These are phyloP conservation scores for Mimumesa dahlbomi DNA, from an alignment of 2,888 invertebrate species.

Conservation along the genomic window DNA sequence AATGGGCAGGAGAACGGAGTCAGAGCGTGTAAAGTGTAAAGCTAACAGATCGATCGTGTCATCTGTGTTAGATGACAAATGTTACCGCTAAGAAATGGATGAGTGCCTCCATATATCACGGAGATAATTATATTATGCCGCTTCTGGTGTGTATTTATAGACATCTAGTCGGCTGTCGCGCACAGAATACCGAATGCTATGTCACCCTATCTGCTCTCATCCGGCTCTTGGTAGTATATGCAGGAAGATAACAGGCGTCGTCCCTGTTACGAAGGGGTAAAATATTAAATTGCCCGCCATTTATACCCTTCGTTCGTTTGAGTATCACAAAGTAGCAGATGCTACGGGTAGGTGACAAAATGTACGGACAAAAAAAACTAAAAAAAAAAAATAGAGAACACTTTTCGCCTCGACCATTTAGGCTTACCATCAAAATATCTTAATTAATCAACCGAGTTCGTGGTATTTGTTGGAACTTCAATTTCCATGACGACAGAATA, in stretches of 20 bases:
- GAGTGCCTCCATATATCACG: constrained; percentile 74
- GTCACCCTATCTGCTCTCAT: constrained; percentile 57
- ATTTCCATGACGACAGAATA: no score
- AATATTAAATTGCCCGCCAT: constrained; percentile 62
- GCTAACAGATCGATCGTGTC: constrained; percentile 67
- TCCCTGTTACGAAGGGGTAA: constrained; percentile 48
- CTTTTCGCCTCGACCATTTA: no score
- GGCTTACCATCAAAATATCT: no score
- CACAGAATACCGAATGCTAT: constrained; percentile 42
- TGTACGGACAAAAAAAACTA: not conserved
- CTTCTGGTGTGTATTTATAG: constrained; percentile 69
- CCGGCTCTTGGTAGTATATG: constrained; percentile 37
- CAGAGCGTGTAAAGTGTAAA: constrained; percentile 20
- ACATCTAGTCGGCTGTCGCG: constrained; percentile 26
- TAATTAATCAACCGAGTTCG: no score
- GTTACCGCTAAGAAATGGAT: constrained; percentile 67
- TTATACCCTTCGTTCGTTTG: constrained; percentile 51
- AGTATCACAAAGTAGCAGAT: constrained; percentile 41
- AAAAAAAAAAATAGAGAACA: no score
- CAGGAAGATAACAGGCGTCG: constrained; percentile 55
- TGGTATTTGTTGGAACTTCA: no score
- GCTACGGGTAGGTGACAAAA: not conserved
- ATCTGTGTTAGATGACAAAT: constrained; percentile 69
- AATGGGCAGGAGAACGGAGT: not conserved
- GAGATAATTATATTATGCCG: constrained; percentile 78